Evolutionary conservation across 2,888 invertebrate genomes (phyloP).

Genomic region (Acanthosoma haemorrhoidale): DNA sequence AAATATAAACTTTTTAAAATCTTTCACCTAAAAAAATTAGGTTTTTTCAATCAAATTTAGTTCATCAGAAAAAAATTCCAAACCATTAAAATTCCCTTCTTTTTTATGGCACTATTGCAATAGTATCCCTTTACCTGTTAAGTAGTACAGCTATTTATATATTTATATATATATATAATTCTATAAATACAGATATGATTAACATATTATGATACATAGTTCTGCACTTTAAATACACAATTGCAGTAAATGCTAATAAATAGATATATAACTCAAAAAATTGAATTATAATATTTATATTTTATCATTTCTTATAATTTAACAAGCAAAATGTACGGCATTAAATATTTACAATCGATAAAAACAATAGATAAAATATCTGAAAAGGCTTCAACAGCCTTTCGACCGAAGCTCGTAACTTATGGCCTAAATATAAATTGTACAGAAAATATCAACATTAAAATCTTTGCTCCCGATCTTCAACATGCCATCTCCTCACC

Average conservation of each 20-base stretch:
- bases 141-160: conserved; percentile 24
- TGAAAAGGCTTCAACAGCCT: conserved; percentile 20
- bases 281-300: conserved; percentile 16
- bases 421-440: conserved; percentile 29
- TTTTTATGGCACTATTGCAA: conserved; percentile 29
- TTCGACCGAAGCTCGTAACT: conserved; percentile 31
- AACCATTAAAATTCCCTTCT: background rate
- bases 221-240: conserved; percentile 21
- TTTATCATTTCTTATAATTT: conserved; percentile 21
- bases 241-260: conserved; percentile 23
- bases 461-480: conserved; percentile 26
- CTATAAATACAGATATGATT: conserved; percentile 30
- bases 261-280: conserved; percentile 25
- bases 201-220: conserved; percentile 25
- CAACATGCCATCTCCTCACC: conserved; percentile 18
- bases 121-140: conserved; percentile 23
- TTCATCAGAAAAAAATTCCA: conserved; percentile 19
- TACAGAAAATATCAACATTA: conserved; percentile 30
- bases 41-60: conserved; percentile 11
- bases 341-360: conserved; percentile 25
- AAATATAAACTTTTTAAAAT: conserved; percentile 34
- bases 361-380: conserved; percentile 25
- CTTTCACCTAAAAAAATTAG: conserved; percentile 21
- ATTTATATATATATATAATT: conserved; percentile 28
- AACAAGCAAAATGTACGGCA: conserved; percentile 30